A percentile compares a stretch with the other conserved stretches of the same genome.
phyloP scores from a whole-genome alignment of 2,888 invertebrate genomes.

The Archips crataeganus region DNA sequence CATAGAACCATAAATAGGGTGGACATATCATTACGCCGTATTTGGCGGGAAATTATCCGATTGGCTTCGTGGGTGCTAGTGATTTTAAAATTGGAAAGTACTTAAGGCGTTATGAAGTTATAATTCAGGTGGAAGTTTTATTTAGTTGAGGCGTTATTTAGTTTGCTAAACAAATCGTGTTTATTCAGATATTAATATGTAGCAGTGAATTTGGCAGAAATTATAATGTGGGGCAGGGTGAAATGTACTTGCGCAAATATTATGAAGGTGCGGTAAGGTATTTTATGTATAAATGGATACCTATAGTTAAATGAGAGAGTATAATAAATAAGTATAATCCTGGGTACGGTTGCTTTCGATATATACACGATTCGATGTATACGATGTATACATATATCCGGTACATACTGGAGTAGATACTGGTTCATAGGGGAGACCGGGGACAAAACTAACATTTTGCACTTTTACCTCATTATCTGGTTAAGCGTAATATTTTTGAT shows the following conservation, averaged over 20 bases:
- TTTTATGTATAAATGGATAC: background rate
- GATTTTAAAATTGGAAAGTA: background rate
- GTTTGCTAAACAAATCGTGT: background rate
- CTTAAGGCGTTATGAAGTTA: background rate
- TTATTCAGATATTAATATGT: background rate
- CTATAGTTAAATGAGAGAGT: background rate
- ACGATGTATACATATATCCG: no score
- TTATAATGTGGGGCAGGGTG: background rate
- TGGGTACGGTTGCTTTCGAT: background rate
- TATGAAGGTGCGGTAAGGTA: background rate
- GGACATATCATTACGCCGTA: slow-evolving; percentile 37
- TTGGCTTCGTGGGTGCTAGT: slow-evolving; percentile 6
- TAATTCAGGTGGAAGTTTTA: background rate
- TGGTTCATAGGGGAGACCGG: no score
- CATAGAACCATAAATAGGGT: slow-evolving; percentile 42
- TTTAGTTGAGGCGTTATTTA: background rate
- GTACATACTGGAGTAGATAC: no score
- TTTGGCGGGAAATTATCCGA: slow-evolving; percentile 27
- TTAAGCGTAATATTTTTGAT: no score
- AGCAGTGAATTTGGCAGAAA: background rate
- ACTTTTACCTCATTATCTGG: no score
- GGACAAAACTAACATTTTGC: no score
- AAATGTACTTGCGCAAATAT: background rate
- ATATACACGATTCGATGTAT: no score
- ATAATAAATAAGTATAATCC: background rate